Base-by-base conservation (phyloP, 2,113 vertebrate genomes). In the Nansenia antarctica region DNA sequence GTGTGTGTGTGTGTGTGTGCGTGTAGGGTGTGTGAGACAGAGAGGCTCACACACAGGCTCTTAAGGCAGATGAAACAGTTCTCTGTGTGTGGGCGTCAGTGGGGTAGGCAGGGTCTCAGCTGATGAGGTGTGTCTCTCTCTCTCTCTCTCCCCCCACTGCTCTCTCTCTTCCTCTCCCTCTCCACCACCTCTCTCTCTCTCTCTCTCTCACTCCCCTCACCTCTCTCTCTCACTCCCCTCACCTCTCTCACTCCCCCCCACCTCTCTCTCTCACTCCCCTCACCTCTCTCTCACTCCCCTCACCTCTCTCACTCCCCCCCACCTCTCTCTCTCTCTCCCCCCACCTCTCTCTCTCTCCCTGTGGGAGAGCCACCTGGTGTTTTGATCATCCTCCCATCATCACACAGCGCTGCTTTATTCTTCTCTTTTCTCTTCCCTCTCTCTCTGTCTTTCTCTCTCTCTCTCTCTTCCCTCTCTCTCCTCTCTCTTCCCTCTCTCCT, bases 11-110 rank as follows among this genome's bases (percentile, higher is more conserved):
- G 9, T 61, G 65, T 67, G 5, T 29, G 22, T 74, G 39, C 68
- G 67, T 59, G 29, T 59, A 14, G 15, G 14, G 30, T 30, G 55
- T n/a, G 55, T 59, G 55, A 18, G 18, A 3, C 6, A 6, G 62
- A 26, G 29, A 47, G 11, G 64, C 32, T 20, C 70, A 74, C 53
- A 42, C 15, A 65, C 79, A 22, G 26, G n/a, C n/a, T n/a, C n/a
- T n/a, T n/a, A n/a, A n/a, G n/a, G 26, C 29, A 63, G 32, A 76
- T 82, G 82, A 81, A 79, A 86, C 67, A 64, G 68, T 42, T 42
- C 66, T 69, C 71, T 77, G 61, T n/a, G 61, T 66, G 62, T 78
- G 72, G 62, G 78, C 58, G 57, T 82, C 49, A 5, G 47, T 72
- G 77, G 77, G 72, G 78, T 72, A 9, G 37, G 61, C 34, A 9